Conservation (phyloP, 2,797 vertebrate species). For the Capromys pilorides region DNA sequence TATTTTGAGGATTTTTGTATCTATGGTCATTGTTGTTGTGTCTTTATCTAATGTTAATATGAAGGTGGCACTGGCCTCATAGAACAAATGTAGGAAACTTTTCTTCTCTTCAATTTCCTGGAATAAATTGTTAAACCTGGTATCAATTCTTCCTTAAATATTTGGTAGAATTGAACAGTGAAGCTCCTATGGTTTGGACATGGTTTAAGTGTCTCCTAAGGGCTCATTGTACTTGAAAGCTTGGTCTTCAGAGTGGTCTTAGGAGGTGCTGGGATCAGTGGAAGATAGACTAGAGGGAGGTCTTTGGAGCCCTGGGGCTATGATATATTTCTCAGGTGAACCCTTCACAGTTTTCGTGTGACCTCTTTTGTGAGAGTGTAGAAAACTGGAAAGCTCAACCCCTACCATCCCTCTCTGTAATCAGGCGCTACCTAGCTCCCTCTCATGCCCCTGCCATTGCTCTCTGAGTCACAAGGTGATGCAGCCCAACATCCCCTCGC, state of each 20-base stretch:
- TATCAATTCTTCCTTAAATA: background rate
- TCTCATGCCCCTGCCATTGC: too few relatives aligned
- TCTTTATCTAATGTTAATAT: background rate
- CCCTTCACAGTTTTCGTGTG: background rate
- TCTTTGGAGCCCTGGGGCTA: background rate
- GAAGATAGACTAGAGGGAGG: background rate
- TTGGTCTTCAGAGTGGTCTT: background rate
- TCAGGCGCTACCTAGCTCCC: background rate
- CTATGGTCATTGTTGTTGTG: background rate
- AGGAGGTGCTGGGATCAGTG: background rate
- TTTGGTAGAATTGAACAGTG: background rate
- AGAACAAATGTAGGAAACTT: background rate
- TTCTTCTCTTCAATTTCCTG: background rate
- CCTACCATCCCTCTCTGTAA: background rate
- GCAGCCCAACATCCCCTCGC: too few relatives aligned
- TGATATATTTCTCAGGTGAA: background rate
- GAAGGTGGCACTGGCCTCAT: background rate
- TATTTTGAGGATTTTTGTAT: background rate
- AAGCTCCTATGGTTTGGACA: background rate
- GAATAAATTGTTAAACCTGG: background rate
- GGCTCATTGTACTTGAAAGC: background rate
- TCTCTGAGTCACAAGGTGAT: background rate
- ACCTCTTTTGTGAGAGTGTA: background rate
- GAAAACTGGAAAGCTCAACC: background rate
- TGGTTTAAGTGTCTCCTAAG: background rate